Conservation (phyloP, 1,140 invertebrate genomes). For the Trichoplusia ni region DNA sequence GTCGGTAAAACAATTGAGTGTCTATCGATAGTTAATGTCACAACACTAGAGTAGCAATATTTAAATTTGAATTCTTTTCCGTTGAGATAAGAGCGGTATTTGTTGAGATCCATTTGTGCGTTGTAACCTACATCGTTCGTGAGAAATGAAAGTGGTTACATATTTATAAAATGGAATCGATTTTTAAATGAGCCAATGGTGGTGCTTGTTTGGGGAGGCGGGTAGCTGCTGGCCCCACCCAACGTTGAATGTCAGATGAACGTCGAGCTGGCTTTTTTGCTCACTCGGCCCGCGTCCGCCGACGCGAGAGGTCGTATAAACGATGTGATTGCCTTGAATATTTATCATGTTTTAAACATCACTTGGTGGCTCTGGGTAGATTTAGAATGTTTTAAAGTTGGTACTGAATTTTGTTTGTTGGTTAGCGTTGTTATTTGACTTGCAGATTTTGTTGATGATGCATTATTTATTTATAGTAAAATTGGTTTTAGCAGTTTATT, state of each 20-base stretch:
- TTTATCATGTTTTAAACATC: conserved; percentile 16
- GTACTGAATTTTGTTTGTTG: neutral
- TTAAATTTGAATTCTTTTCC: conserved; percentile 51
- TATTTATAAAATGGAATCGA: conserved; percentile 81
- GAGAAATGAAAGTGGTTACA: conserved; percentile 71
- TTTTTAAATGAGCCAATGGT: conserved; percentile 78
- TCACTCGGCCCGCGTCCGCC: conserved; percentile 67
- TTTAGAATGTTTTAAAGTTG: conserved; percentile 20
- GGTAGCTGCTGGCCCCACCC: conserved; percentile 66
- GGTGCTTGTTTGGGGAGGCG: conserved; percentile 62
- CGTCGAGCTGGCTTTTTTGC: conserved; percentile 63
- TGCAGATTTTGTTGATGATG: conserved; percentile 11
- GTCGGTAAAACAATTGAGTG: conserved; percentile 79
- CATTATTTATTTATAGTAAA: neutral
- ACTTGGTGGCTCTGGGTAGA: conserved; percentile 4
- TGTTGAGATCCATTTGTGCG: neutral
- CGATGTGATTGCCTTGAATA: conserved; percentile 10
- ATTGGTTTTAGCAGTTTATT: neutral
- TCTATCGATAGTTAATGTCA: conserved; percentile 41
- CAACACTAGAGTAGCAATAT: conserved; percentile 38
- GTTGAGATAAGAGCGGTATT: neutral
- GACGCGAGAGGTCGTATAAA: conserved; percentile 44
- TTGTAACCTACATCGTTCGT: conserved; percentile 40
- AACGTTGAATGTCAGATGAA: conserved; percentile 66
- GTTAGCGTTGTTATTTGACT: conserved; percentile 3